Conservation (phyloP, 2,888 invertebrate genomes). For the Nemotelus pantherinus region DNA sequence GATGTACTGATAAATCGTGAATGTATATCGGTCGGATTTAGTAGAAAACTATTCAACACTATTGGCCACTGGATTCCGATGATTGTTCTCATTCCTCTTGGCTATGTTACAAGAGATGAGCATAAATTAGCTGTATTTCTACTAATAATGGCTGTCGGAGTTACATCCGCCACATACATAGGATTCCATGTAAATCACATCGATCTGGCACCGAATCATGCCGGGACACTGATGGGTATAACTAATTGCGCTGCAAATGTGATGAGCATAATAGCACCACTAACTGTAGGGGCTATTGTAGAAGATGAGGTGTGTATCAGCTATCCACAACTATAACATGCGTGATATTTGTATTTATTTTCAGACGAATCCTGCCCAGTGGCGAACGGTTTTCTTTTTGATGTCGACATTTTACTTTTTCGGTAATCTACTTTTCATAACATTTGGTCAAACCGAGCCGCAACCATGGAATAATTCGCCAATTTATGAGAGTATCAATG, state of each 20-base stretch:
- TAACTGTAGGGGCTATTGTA: constrained; percentile 73
- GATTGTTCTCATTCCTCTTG: constrained; percentile 69
- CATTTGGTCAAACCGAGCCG: constrained; percentile 73
- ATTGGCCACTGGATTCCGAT: constrained; percentile 72
- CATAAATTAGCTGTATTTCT: constrained; percentile 68
- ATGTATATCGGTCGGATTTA: constrained; percentile 46
- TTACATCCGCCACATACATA: constrained; percentile 75
- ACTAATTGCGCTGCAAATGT: constrained; percentile 77
- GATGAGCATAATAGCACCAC: constrained; percentile 77
- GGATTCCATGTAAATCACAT: constrained; percentile 82
- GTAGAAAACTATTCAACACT: constrained; percentile 64
- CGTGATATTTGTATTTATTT: constrained; percentile 51
- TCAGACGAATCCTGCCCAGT: constrained; percentile 70
- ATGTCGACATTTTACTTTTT: constrained; percentile 72
- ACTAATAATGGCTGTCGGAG: constrained; percentile 73
- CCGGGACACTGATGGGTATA: constrained; percentile 81
- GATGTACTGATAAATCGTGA: constrained; percentile 62
- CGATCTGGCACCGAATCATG: constrained; percentile 80
- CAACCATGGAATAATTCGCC: constrained; percentile 77
- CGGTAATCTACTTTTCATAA: constrained; percentile 73
- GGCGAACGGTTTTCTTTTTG: constrained; percentile 76
- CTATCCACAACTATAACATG: not conserved
- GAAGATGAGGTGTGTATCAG: constrained; percentile 67
- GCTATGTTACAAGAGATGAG: constrained; percentile 60
- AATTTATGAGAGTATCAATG: constrained; percentile 34